Evolutionary conservation across 2,888 invertebrate species (phyloP), one percentile per base, ranked within the genome.

Genomic region (Ellobium chinense): DNA sequence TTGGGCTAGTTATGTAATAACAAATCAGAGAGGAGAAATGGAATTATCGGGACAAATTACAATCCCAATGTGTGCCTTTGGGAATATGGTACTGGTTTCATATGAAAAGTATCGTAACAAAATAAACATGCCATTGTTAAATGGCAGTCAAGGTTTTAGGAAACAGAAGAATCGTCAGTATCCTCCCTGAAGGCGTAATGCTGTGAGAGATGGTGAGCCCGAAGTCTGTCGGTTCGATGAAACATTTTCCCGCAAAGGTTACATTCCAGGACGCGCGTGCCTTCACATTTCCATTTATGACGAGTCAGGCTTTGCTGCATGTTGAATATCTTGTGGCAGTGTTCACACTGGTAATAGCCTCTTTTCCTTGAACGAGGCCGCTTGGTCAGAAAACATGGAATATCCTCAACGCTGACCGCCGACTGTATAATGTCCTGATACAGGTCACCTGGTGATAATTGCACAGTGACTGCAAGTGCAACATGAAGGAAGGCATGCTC

Each of bases 211-310:
- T 65, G 31, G 58, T 77, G 81, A 9, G 65, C 46, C 18, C 63
- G 54, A 36, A 78, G 69, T 29, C 73, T 73, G 69, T 60, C 81
- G 63, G 78, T 58, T 14, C 81, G 78, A 70, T 81, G 77, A 37
- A 69, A 74, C 31, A 78, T 31, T 31, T 78, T 75, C 2, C 75
- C 81, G 69, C 83, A 83, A 27, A 77, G 31, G 2, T 60, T 65
- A 56, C 83, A 83, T n/a, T 68, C 66, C 56, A 83, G 68, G 7
- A 74, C 21, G 0, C 81, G 72, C 0, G 79, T 79, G 14, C 81
- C 75, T 29, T 78, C 78, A 63, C 83, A 81, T 60, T 83, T 81
- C 81, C 81, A 81, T 65, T 78, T 68, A 39, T 83, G 83, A 21
- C 78, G 80, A 34, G 69, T 69, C 3, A 83, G 62, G 31, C 62